phyloP scores from a whole-genome alignment of 2,797 vertebrate genomes.

The Heteromormyrus szaboi region DNA sequence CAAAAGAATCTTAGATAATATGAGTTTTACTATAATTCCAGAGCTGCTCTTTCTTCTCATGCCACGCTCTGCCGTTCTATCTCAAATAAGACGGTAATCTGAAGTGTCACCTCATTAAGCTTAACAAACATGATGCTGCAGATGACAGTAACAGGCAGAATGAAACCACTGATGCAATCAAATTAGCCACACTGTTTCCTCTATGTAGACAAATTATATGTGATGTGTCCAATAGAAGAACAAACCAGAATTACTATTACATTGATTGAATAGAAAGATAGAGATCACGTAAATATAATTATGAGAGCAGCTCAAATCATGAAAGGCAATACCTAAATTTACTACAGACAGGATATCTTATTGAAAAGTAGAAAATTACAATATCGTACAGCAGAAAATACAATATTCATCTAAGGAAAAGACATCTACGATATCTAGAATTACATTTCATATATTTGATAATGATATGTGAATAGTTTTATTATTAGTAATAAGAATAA shows the following conservation, averaged over 20 bases:
- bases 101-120: slow-evolving; percentile 13
- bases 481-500: not conserved
- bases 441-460: not conserved
- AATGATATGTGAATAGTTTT: not conserved
- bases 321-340: not conserved
- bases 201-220: not conserved
- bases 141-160: slow-evolving; percentile 9
- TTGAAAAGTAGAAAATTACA: not conserved
- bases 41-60: not conserved
- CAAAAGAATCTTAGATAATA: not conserved
- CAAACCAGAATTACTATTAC: not conserved
- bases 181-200: not conserved
- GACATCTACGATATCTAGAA: not conserved
- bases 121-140: not conserved
- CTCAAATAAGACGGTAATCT: not conserved
- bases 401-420: not conserved
- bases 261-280: not conserved
- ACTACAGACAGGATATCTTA: not conserved
- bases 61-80: not conserved
- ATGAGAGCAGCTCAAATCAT: not conserved
- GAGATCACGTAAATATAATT: slow-evolving; percentile 12
- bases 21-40: not conserved
- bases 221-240: slow-evolving; percentile 5
- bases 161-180: slow-evolving; percentile 1
- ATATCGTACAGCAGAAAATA: not conserved